Percentiles rank a stretch among this genome's conserved stretches.
phyloP scores from a whole-genome alignment of 2,888 invertebrate species.

The Microctonus hyperodae region DNA sequence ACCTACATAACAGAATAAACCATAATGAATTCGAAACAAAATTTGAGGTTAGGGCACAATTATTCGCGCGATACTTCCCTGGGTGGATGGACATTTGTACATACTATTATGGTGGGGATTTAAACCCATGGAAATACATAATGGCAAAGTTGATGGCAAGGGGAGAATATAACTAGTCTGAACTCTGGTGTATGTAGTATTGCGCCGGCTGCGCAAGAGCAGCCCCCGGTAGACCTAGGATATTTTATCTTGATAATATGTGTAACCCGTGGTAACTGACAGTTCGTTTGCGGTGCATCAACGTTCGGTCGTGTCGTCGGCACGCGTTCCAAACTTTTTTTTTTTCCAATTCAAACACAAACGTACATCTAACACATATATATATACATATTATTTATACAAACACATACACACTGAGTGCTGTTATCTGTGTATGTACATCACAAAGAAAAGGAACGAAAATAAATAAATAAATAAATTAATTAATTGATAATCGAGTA shows the following conservation, averaged over 20 bases:
- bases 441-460: neutral
- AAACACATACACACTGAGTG: neutral
- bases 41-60: neutral
- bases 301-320: conserved; percentile 12
- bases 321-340: conserved; percentile 8
- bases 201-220: conserved; percentile 56
- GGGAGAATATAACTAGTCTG: conserved; percentile 42
- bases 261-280: conserved; percentile 36
- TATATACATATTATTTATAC: neutral
- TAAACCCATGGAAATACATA: conserved; percentile 42
- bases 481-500: neutral
- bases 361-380: neutral
- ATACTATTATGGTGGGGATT: neutral
- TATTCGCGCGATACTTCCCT: neutral
- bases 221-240: conserved; percentile 41
- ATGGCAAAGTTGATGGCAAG: conserved; percentile 40
- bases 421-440: neutral
- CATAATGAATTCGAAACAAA: neutral
- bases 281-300: conserved; percentile 33
- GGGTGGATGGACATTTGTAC: neutral
- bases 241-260: conserved; percentile 28
- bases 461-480: neutral
- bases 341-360: neutral
- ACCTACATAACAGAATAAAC: no score
- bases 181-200: conserved; percentile 39